phyloP scores from a whole-genome alignment of 2,113 vertebrate species.

The Cariama cristata region DNA sequence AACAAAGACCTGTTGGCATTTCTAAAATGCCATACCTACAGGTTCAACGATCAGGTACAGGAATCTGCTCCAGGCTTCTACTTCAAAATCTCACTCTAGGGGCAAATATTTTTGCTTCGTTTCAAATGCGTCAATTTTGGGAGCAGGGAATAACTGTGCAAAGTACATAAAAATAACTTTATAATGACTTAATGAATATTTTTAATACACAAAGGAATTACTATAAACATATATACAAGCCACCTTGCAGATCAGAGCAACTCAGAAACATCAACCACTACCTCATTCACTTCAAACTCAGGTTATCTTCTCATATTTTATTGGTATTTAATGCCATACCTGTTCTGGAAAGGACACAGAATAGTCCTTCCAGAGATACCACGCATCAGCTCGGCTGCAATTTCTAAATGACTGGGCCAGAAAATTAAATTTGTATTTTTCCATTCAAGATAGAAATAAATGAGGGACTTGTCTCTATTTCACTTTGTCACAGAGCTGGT shows the following conservation, averaged over 20 bases:
- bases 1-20: neutral
- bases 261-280: neutral
- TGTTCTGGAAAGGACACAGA: neutral
- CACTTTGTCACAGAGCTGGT: neutral
- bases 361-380: neutral
- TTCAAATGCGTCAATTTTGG: neutral
- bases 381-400: neutral
- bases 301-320: neutral
- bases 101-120: neutral
- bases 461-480: neutral
- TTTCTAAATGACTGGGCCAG: constrained; percentile 36
- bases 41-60: neutral
- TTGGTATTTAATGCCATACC: neutral
- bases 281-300: neutral
- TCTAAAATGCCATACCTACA: neutral
- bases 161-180: neutral
- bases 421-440: constrained; percentile 43
- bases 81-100: neutral
- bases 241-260: neutral
- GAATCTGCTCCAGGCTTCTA: neutral
- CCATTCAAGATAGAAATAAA: neutral
- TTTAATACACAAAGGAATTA: neutral
- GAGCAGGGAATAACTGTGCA: neutral
- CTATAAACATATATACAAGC: neutral
- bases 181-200: neutral